These are phyloP conservation scores for Umimayanthus chanpuru DNA, from an alignment of 92 coral and sea anemone genomes.

Conservation along the genomic window DNA sequence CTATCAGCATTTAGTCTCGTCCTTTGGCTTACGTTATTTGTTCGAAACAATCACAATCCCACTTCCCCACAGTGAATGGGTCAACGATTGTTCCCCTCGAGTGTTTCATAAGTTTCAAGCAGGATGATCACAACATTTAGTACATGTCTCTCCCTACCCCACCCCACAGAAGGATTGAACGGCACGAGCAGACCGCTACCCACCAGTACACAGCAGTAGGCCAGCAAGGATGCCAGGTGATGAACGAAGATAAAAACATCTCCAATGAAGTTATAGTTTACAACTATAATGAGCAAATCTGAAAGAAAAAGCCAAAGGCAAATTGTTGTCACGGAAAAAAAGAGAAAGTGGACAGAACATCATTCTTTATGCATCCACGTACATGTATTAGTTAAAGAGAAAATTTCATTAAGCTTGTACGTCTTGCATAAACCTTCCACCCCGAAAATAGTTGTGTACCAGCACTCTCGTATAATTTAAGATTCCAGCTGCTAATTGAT, in stretches of 20 bases:
- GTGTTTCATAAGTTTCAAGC: background rate
- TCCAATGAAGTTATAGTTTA: slow-evolving; percentile 75
- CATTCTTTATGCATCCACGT: no score
- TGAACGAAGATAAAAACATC: slow-evolving; percentile 74
- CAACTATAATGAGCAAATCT: slow-evolving; percentile 78
- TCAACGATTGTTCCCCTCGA: background rate
- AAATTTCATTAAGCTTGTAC: no score
- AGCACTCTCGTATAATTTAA: no score
- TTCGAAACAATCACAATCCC: background rate
- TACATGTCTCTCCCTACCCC: background rate
- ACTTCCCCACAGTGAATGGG: background rate
- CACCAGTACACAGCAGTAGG: slow-evolving; percentile 88
- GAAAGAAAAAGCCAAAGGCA: slow-evolving; percentile 17
- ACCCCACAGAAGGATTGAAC: background rate
- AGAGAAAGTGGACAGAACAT: background rate
- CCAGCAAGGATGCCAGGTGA: slow-evolving; percentile 89
- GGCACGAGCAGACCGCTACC: slow-evolving; percentile 14
- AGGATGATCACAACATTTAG: background rate
- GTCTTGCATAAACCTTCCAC: no score
- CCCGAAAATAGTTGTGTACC: no score
- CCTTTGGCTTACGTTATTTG: no score
- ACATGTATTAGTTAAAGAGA: no score
- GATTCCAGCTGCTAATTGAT: no score
- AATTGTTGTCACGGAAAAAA: background rate
- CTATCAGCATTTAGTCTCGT: no score